phyloP scores from a whole-genome alignment of 2,888 invertebrate genomes.

The Portevinia maculata region DNA sequence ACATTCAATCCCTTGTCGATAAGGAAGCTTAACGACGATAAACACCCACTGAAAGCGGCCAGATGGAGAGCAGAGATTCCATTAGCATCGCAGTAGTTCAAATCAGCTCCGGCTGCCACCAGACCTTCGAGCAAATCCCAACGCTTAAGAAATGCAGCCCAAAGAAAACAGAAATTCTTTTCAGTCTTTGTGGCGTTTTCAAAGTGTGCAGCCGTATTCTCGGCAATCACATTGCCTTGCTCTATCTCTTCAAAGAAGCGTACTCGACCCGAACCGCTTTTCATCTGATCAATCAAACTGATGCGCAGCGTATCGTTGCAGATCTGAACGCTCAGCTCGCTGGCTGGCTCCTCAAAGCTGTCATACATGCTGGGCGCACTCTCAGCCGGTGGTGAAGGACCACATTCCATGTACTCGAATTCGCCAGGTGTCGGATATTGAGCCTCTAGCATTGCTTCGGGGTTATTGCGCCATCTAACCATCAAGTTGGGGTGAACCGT shows the following conservation, averaged over 20 bases:
- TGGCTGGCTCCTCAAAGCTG: conserved; percentile 89
- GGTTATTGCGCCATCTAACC: conserved; percentile 86
- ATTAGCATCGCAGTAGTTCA: conserved; percentile 88
- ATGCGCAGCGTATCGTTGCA: conserved; percentile 89
- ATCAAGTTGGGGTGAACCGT: conserved; percentile 82
- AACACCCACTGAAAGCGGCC: conserved; percentile 90
- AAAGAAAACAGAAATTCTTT: conserved; percentile 88
- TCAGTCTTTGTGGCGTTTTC: conserved; percentile 86
- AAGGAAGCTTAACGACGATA: conserved; percentile 88
- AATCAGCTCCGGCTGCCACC: conserved; percentile 87
- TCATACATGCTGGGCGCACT: conserved; percentile 92
- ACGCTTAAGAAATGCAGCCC: conserved; percentile 89
- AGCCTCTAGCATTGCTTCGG: conserved; percentile 85
- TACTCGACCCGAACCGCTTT: conserved; percentile 87
- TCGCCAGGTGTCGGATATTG: conserved; percentile 86
- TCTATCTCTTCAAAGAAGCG: conserved; percentile 90
- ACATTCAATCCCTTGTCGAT: conserved; percentile 88
- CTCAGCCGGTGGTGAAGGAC: conserved; percentile 91
- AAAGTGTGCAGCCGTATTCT: conserved; percentile 84
- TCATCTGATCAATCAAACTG: conserved; percentile 90
- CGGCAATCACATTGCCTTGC: conserved; percentile 86
- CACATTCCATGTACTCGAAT: conserved; percentile 91
- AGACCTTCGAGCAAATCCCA: conserved; percentile 87
- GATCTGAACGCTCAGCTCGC: conserved; percentile 88
- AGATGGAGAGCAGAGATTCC: conserved; percentile 90